Evolutionary conservation across 2,797 vertebrate genomes (phyloP), one percentile per base, ranked within the genome.

Genomic region (Rallus crepitans): DNA sequence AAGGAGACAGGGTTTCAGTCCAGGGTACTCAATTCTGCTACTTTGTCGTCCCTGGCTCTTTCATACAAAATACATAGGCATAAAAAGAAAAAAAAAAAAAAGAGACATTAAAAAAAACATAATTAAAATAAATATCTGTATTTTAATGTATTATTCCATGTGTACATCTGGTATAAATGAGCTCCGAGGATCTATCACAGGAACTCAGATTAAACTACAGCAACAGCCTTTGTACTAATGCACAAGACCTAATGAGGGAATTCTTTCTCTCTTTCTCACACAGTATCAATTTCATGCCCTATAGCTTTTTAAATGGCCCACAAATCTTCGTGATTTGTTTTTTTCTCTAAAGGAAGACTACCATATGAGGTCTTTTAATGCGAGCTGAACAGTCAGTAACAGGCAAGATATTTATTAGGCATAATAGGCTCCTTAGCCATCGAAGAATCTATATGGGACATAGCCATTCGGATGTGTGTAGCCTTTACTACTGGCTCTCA

Each of bases 281-380:
- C 72, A 96, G 92, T 94, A 97, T 97, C 96, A 95, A 96, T 98
- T 98, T 97, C 97, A 95, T 95, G 97, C 96, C 96, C 93, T 97
- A 69, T 93, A 89, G 42, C 93, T 97, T 97, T 97, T 96, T 93
- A 97, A 98, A 96, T 80, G 92, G 93, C 92, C 87, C 96, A 96
- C 96, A 97, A 95, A 97, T 98, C 95, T 97, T 95, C 0, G 16
- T 94, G 92, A 82, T 53, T 91, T 96, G 53, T 73, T 92, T 73
- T 60, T 89, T 63, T 4, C 39, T 86, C 57, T 70, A 64, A 91
- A 96, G 91, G 82, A 97, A 91, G 93, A 91, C 83, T 89, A 52
- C 79, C 55, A 57, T 15, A 78, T 61, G 90, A 90, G 82, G 77
- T 45, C 50, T 89, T 95, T 85, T 64, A 92, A 89, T 64, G 28